These are phyloP conservation scores for Rhinopithecus roxellana DNA, from an alignment of 2,113 vertebrate species.

Conservation along the genomic window DNA sequence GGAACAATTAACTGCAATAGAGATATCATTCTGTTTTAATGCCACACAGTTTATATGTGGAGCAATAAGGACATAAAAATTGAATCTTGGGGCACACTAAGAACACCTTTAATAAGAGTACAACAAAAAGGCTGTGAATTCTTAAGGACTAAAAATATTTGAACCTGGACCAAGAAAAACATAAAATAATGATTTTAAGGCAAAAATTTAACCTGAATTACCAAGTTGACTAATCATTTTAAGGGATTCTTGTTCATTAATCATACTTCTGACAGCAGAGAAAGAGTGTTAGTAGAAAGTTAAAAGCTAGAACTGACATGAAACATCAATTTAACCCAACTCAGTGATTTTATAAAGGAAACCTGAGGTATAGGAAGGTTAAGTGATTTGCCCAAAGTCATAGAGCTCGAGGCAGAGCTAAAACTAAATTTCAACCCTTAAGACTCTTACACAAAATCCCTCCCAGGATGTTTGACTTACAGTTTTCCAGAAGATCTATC, in stretches of 20 bases:
- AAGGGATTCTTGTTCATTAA: constrained; percentile 34
- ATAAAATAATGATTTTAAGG: constrained; percentile 27
- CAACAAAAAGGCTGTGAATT: not conserved
- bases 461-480: not conserved
- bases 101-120: not conserved
- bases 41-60: not conserved
- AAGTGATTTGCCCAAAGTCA: not conserved
- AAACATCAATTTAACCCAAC: constrained; percentile 48
- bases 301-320: constrained; percentile 8
- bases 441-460: not conserved
- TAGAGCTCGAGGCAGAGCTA: not conserved
- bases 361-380: not conserved
- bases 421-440: constrained; percentile 28
- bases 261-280: constrained; percentile 51
- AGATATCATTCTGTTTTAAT: constrained; percentile 24
- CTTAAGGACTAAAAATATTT: not conserved
- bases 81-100: not conserved
- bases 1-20: constrained; percentile 51
- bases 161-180: not conserved
- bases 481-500: not conserved
- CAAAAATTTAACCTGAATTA: not conserved
- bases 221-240: not conserved
- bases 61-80: not conserved
- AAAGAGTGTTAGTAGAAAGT: constrained; percentile 34
- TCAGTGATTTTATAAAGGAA: constrained; percentile 27